Base-by-base conservation (phyloP, 2,113 vertebrate species). In the Ariopsis seemanni region DNA sequence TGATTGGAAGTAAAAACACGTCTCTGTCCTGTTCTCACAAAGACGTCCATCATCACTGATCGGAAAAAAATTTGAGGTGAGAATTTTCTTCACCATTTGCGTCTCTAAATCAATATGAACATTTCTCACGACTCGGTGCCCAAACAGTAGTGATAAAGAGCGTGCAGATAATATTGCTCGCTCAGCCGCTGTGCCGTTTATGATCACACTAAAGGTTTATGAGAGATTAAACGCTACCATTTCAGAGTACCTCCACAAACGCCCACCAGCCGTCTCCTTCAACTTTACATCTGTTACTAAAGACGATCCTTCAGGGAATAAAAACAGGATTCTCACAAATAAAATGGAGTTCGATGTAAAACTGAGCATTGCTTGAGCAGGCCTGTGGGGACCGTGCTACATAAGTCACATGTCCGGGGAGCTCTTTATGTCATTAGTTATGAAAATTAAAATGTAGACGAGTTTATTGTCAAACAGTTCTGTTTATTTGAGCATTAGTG, bases 141-240 rank as follows among this genome's bases (percentile, higher is more conserved):
- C 78, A 34, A 81, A 60, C 27, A 18, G 57, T 5, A 7, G 27
- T 25, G 58, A 82, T 48, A 42, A 62, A 82, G 30, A 42, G 57
- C 5, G 30, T 22, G 55, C 4, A 34, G 79, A 60, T 34, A 22
- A 81, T 42, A 60, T 34, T 2, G 52, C 57, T 60, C 20, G 34
- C 50, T 75, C 55, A 62, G 55, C 71, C 55, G 30, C 34, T 3
- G 20, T 50, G 69, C 84, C 27, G 30, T 85, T 85, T 85, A 85
- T 52, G 84, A 60, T 77, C 2, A 9, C 57, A 18, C 42, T 85
- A 85, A 85, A 85, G 42, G 84, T 85, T 85, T 85, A 85, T 63
- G 71, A 85, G 57, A 25, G 84, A 74, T 85, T 85, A 85, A 85
- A 85, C 42, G 42, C 57, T 50, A 60, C 57, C 57, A 25, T 62